phyloP scores from a whole-genome alignment of 2,113 vertebrate genomes.

The Colistium nudipinnis region DNA sequence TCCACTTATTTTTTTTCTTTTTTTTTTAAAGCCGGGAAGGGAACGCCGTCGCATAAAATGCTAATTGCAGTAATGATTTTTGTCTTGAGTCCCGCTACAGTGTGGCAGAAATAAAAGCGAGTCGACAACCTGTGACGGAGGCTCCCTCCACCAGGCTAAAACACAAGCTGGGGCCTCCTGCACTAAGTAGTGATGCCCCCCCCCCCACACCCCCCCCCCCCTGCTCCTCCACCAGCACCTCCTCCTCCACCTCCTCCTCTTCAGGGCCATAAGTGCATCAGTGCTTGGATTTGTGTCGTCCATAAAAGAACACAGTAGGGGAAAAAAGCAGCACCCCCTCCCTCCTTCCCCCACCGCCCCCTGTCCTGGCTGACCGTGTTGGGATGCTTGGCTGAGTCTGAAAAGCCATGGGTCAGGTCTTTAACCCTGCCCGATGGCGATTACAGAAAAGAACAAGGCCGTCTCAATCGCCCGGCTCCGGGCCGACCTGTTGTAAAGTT shows the following conservation, averaged over 20 bases:
- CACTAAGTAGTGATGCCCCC: neutral
- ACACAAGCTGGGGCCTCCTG: constrained; percentile 1
- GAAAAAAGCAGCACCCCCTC: constrained; percentile 23
- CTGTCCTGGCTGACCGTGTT: constrained; percentile 36
- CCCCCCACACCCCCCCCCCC: neutral
- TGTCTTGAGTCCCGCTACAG: constrained; percentile 15
- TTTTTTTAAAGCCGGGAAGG: constrained; percentile 5
- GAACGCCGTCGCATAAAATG: too few relatives aligned
- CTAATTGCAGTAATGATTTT: constrained; percentile 45
- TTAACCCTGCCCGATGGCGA: constrained; percentile 46
- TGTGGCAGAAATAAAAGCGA: constrained; percentile 39
- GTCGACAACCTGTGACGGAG: constrained; percentile 28
- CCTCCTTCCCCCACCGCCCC: constrained; percentile 4
- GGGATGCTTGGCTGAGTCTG: constrained; percentile 65
- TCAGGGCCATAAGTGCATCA: constrained; percentile 36
- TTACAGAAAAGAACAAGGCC: constrained; percentile 37
- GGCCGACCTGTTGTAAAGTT: constrained; percentile 47
- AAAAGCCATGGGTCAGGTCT: constrained; percentile 64
- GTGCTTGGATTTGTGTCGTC: constrained; percentile 53
- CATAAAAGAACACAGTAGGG: constrained; percentile 57
- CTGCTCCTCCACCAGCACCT: too few relatives aligned
- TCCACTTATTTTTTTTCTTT: constrained; percentile 8
- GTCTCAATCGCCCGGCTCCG: constrained; percentile 26
- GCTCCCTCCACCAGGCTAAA: constrained; percentile 11
- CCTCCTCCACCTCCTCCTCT: neutral